Base-by-base conservation (phyloP, 2,113 vertebrate species). In the Thamnophis sirtalis region DNA sequence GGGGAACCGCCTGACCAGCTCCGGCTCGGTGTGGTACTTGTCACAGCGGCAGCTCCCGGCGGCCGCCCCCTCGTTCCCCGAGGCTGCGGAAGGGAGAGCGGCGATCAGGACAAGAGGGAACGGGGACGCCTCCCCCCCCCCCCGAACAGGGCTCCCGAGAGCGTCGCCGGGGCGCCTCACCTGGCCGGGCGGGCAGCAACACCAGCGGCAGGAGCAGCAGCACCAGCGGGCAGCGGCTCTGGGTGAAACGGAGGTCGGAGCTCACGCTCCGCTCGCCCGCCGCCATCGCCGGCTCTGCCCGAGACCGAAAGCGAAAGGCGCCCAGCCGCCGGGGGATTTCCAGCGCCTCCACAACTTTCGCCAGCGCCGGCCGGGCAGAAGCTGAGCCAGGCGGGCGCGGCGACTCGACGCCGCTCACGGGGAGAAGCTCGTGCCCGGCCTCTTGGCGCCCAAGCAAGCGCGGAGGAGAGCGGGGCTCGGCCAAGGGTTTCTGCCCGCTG, bases 11-110 rank as follows among this genome's bases (percentile, higher is more conserved):
- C 0, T 9, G 5, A 58, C 53, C 2, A 49, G 5, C 15, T 0
- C 0, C 3, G 80, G 90, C 0, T 28, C 5, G 0, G 1, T 3
- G 0, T 2, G 0, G 24, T 6, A 0, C 1, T 0, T 58, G 0
- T 0, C 7, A 13, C 84, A 91, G 17, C 0, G 10, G 43, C 90
- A 91, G 90, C 48, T 63, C 22, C 51, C 84, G 3, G 55, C 10
- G 4, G 55, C 28, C 1, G 2, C 55, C 6, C 90, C 90, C 3
- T 26, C 84, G 24, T 87, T 87, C 4, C 55, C 90, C 48, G 24
- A 43, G 9, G 55, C 90, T 91, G 90, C 2, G n/a, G 15, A 2
- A 24, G 84, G 11, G 5, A 19, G 17, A 48, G 51, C 21, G 63
- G 48, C 17, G 4, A 15, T 54, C 86, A 5, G 28, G 28, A 54